Evolutionary conservation across 2,797 vertebrate genomes (phyloP), one percentile per base, ranked within the genome.

Genomic region (Hyperoplus lanceolatus): DNA sequence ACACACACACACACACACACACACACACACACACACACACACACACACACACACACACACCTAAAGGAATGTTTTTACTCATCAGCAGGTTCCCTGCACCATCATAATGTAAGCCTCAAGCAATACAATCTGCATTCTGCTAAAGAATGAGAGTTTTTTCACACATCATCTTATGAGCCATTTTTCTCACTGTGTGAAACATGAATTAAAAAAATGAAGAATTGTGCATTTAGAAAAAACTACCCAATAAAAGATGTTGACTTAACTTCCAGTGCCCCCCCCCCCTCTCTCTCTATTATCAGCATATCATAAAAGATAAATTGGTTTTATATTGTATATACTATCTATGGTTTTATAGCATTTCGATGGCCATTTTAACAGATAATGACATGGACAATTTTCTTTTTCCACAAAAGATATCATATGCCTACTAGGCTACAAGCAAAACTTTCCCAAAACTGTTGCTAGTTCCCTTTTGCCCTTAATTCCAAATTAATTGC

Each of bases 51-150:
- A 29, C 29, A 29, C 29, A 29, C 29, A 29, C 29, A 29, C 29
- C 29, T 29, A 29, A 29, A 29, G 29, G 29, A 29, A 29, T 29
- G 29, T 29, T 29, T 29, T 3, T 29, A 29, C 29, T 29, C 29
- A 29, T 29, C 29, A 29, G 29, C 29, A 29, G 29, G 36, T 46
- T 56, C 3, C 64, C 63, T 29, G 48, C 57, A 36, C 29, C 10
- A n/a, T 58, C 43, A 58, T 9, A 21, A 67, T 62, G 18, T 38
- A 59, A 66, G 54, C 55, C 12, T 46, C 36, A 10, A 63, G 8
- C 41, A 8, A 42, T 36, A 43, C 14, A 1, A 56, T 16, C 15
- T 42, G 57, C 5, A 36, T 16, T 51, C 18, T 45, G 4, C 41
- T n/a, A 2, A 15, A 49, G 29, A 15, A 14, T 3, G 12, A 9